Evolutionary conservation across 2,113 vertebrate species (phyloP).

Genomic region (Ciconia maguari): DNA sequence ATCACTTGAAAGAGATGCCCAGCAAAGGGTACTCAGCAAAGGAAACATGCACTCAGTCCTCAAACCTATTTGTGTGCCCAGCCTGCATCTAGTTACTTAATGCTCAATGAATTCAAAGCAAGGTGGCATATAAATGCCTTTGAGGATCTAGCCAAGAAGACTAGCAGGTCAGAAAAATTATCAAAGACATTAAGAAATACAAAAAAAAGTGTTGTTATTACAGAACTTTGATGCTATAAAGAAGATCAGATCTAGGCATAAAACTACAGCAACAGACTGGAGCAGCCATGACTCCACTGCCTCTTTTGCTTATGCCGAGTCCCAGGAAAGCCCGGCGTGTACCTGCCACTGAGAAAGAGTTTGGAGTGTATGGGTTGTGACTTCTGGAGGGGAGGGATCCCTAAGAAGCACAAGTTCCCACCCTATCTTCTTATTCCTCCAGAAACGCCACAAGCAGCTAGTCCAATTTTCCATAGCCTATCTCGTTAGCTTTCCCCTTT

Average conservation of each 20-base stretch:
- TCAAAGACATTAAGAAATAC: background rate
- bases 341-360: background rate
- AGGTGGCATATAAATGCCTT: background rate
- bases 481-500: background rate
- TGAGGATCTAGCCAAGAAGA: background rate
- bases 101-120: background rate
- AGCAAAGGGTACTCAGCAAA: background rate
- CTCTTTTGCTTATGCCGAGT: background rate
- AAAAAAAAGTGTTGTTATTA: background rate
- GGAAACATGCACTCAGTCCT: background rate
- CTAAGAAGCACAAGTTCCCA: background rate
- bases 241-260: background rate
- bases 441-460: background rate
- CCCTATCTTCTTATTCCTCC: background rate
- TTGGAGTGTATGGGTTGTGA: background rate
- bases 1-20: background rate
- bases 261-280: background rate
- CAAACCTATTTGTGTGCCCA: background rate
- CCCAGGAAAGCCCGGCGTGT: background rate
- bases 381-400: background rate
- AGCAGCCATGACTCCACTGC: background rate
- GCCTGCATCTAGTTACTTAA: background rate
- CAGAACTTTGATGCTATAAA: background rate
- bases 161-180: background rate
- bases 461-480: background rate